Evolutionary conservation across 2,888 invertebrate species (phyloP).

Genomic region (Drosophila subsilvestris): DNA sequence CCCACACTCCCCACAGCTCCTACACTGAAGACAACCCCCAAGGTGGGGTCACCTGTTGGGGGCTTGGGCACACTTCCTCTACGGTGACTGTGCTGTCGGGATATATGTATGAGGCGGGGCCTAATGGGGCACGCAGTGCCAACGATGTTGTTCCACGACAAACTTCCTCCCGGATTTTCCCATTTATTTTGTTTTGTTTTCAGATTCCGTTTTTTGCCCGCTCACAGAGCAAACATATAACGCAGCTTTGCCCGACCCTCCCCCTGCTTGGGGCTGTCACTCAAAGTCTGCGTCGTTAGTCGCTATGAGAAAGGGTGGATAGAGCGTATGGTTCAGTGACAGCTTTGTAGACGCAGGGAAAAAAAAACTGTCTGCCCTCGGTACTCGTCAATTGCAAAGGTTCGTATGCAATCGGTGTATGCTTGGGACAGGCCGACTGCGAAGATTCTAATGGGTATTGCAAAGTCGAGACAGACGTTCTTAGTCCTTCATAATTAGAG

Average conservation of each 20-base stretch:
- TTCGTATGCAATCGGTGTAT: neutral
- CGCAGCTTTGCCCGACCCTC: conserved; percentile 50
- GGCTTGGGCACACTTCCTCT: neutral
- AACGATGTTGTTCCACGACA: conserved; percentile 32
- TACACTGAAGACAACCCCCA: neutral
- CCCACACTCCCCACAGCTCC: neutral
- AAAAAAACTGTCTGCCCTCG: conserved; percentile 13
- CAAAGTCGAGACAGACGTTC: neutral
- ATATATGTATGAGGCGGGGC: no score
- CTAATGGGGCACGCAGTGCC: neutral
- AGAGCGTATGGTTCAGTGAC: conserved; percentile 53
- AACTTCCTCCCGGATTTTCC: conserved; percentile 34
- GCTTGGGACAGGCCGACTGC: neutral
- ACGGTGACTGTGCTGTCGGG: no score
- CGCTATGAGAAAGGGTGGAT: conserved; percentile 47
- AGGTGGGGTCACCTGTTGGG: neutral
- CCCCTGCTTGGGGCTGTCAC: conserved; percentile 33
- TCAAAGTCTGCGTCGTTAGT: conserved; percentile 53
- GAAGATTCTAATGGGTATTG: neutral
- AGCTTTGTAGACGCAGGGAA: conserved; percentile 11
- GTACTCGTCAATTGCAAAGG: neutral
- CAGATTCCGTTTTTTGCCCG: conserved; percentile 54
- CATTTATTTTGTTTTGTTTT: conserved; percentile 61
- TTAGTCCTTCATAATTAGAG: conserved; percentile 26
- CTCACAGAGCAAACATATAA: conserved; percentile 68